These are phyloP conservation scores for Bruchidius siliquastri DNA, from an alignment of 2,888 invertebrate species.

Conservation along the genomic window DNA sequence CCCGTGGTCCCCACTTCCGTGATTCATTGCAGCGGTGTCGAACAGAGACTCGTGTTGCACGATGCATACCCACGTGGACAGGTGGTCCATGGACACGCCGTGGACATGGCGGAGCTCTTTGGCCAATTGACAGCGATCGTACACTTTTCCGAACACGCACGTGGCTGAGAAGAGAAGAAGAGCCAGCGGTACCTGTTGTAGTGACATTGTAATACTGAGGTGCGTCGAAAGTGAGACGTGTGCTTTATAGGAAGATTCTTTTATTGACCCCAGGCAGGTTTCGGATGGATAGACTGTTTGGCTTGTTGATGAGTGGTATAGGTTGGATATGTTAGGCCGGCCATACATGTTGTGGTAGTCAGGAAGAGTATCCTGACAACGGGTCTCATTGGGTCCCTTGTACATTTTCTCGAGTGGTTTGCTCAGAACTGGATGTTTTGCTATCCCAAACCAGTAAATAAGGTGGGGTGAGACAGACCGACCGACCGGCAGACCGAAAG, in stretches of 20 bases:
- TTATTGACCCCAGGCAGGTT: conserved; percentile 2
- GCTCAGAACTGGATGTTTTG: too few species aligned
- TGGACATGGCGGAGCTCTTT: conserved; percentile 56
- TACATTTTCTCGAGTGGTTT: too few species aligned
- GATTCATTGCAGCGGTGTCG: conserved; percentile 61
- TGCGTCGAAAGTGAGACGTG: not conserved
- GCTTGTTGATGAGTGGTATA: not conserved
- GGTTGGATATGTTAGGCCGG: not conserved
- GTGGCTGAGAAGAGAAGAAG: not conserved
- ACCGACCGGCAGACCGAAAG: too few species aligned
- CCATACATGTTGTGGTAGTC: not conserved
- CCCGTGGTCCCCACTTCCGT: conserved; percentile 64
- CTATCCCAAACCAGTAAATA: too few species aligned
- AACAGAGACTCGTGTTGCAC: conserved; percentile 66
- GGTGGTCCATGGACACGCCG: conserved; percentile 49
- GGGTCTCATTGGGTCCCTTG: too few species aligned
- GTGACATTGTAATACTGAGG: not conserved
- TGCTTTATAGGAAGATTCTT: not conserved
- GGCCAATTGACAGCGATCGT: conserved; percentile 68
- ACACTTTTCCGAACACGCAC: conserved; percentile 48
- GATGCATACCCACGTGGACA: conserved; percentile 56
- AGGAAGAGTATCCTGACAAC: too few species aligned
- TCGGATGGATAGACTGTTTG: conserved; percentile 8
- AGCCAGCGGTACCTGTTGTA: not conserved
- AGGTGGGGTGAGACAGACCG: too few species aligned